phyloP scores from a whole-genome alignment of 2,888 invertebrate species.

The Agelastica alni region DNA sequence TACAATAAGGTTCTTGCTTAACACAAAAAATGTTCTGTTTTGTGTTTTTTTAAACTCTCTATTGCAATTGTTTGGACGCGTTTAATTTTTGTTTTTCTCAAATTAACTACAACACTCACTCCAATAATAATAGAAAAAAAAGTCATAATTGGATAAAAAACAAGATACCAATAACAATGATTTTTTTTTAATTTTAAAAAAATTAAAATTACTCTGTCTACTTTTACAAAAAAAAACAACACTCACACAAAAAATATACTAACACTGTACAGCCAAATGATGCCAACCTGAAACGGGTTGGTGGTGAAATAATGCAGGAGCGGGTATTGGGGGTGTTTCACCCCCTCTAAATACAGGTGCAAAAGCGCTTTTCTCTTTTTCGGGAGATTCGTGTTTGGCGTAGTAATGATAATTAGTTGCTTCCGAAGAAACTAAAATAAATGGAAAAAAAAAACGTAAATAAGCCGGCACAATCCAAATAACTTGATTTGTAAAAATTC shows the following conservation, averaged over 20 bases:
- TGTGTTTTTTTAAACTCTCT: too few species aligned
- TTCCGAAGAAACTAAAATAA: constrained; percentile 52
- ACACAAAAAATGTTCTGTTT: too few species aligned
- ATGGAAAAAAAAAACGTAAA: constrained; percentile 14
- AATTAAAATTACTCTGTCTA: too few species aligned
- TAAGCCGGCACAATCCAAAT: too few species aligned
- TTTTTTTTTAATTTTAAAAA: too few species aligned
- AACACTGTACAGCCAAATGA: constrained; percentile 69
- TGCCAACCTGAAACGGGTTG: constrained; percentile 63
- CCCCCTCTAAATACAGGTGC: constrained; percentile 61
- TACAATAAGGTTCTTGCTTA: too few species aligned
- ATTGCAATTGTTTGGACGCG: too few species aligned
- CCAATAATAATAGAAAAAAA: too few species aligned
- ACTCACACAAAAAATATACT: constrained; percentile 60
- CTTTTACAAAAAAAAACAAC: constrained; percentile 38
- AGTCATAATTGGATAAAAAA: too few species aligned
- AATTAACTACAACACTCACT: background rate
- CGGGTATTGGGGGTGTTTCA: constrained; percentile 57
- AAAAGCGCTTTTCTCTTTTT: constrained; percentile 62
- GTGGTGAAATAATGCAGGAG: constrained; percentile 59
- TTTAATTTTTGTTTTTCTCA: too few species aligned
- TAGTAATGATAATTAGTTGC: constrained; percentile 52
- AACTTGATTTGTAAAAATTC: too few species aligned
- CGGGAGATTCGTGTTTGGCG: constrained; percentile 42
- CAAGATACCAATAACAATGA: too few species aligned